A percentile compares a stretch with the other conserved stretches of the same genome.
phyloP scores from a whole-genome alignment of 2,888 invertebrate genomes.

The Cheilosia urbana region DNA sequence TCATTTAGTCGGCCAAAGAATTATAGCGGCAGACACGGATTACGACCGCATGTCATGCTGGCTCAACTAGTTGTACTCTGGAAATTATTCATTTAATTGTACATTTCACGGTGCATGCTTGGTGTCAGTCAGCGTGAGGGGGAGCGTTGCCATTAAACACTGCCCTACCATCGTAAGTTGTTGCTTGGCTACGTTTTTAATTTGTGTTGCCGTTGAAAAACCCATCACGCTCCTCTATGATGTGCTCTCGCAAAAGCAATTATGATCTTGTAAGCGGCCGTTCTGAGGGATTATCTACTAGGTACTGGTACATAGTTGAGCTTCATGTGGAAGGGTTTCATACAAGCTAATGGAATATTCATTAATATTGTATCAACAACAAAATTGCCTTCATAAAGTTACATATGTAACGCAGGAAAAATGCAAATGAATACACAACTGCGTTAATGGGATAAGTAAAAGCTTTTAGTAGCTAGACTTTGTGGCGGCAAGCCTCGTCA shows the following conservation, averaged over 20 bases:
- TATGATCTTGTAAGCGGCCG: constrained; percentile 24
- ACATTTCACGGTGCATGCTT: constrained; percentile 54
- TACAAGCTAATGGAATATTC: no score
- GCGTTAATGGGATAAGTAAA: no score
- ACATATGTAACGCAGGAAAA: no score
- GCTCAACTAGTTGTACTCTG: constrained; percentile 36
- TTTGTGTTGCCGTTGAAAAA: not conserved
- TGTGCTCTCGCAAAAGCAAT: constrained; percentile 30
- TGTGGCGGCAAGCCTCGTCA: no score
- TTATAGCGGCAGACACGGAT: not conserved
- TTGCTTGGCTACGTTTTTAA: constrained; percentile 18
- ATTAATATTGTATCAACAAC: no score
- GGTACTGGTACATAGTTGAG: not conserved
- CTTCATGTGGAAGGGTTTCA: not conserved
- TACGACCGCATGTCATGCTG: constrained; percentile 23
- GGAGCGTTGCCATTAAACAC: not conserved
- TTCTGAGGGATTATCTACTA: constrained; percentile 3
- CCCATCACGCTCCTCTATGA: not conserved
- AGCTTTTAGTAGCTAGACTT: no score
- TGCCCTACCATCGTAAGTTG: not conserved
- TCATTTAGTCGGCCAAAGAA: constrained; percentile 11
- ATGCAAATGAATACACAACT: no score
- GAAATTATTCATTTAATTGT: constrained; percentile 58
- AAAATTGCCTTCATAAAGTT: no score
- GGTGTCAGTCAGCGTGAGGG: constrained; percentile 47